A percentile compares a stretch with the other conserved stretches of the same genome.
Conservation (phyloP, 2,797 vertebrate genomes). For the Macrochelys suwanniensis region DNA sequence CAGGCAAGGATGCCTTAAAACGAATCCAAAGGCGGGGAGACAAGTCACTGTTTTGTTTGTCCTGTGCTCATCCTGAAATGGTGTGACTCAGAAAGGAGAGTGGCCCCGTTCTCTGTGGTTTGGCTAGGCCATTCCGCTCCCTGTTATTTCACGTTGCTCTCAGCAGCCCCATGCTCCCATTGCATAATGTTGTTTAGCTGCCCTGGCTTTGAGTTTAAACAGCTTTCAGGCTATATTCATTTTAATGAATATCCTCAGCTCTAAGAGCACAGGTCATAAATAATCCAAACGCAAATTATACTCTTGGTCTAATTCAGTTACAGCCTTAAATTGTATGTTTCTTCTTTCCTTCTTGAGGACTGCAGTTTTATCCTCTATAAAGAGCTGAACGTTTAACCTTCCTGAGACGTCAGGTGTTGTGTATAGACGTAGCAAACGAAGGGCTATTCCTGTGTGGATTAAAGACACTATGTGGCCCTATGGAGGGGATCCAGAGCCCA, state of each 20-base stretch:
- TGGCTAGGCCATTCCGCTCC: background rate
- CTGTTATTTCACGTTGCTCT: background rate
- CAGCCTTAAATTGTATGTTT: slow-evolving; percentile 31
- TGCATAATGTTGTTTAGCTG: background rate
- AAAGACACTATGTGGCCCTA: background rate
- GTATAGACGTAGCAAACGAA: background rate
- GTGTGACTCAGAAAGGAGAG: background rate
- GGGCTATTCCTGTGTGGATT: background rate
- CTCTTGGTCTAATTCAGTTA: slow-evolving; percentile 27
- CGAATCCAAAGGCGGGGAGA: background rate
- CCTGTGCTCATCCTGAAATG: slow-evolving; percentile 37
- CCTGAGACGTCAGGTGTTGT: background rate
- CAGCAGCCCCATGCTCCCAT: background rate
- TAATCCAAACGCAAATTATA: slow-evolving; percentile 22
- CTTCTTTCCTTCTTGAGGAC: background rate
- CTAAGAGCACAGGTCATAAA: slow-evolving; percentile 32
- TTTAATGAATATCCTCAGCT: slow-evolving; percentile 26
- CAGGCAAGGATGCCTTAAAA: slow-evolving; percentile 33
- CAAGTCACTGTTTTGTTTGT: background rate
- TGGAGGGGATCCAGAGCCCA: background rate
- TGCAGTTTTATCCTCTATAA: slow-evolving; percentile 19
- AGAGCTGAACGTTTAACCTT: slow-evolving; percentile 6
- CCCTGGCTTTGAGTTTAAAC: background rate
- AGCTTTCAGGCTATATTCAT: background rate
- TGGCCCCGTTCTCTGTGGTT: background rate